Conservation (phyloP, 2,113 vertebrate genomes). For the Laticauda colubrina region DNA sequence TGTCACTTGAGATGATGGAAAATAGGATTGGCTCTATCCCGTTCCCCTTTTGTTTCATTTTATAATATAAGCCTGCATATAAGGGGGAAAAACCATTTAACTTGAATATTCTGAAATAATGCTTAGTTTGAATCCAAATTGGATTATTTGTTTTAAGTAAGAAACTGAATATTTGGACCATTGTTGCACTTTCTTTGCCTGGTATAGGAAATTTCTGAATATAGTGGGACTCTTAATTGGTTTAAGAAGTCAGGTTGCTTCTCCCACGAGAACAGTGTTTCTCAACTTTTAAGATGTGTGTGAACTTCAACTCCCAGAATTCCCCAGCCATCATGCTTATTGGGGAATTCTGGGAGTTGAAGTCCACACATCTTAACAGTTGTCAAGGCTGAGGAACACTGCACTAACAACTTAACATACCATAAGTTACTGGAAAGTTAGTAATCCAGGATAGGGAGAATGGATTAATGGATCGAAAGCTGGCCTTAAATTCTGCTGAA, state of each 20-base stretch:
- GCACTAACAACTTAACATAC: neutral
- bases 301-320: no score
- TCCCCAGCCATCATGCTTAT: no score
- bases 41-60: neutral
- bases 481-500: slow-evolving; percentile 14
- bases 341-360: neutral
- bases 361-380: neutral
- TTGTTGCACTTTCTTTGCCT: neutral
- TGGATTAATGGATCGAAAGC: slow-evolving; percentile 26
- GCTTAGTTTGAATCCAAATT: neutral
- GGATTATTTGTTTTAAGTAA: slow-evolving; percentile 1
- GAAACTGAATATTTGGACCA: neutral
- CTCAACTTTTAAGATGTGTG: no score
- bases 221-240: neutral
- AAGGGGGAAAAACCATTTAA: neutral
- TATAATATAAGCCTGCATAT: neutral
- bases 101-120: neutral
- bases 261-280: neutral
- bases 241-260: neutral
- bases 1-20: neutral
- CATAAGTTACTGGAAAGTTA: slow-evolving; percentile 19
- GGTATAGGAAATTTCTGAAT: neutral
- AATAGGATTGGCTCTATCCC: neutral
- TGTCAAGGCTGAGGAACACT: neutral
- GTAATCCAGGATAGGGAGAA: slow-evolving; percentile 14